Evolutionary conservation across 2,797 vertebrate species (phyloP).

Genomic region (Lacerta agilis): DNA sequence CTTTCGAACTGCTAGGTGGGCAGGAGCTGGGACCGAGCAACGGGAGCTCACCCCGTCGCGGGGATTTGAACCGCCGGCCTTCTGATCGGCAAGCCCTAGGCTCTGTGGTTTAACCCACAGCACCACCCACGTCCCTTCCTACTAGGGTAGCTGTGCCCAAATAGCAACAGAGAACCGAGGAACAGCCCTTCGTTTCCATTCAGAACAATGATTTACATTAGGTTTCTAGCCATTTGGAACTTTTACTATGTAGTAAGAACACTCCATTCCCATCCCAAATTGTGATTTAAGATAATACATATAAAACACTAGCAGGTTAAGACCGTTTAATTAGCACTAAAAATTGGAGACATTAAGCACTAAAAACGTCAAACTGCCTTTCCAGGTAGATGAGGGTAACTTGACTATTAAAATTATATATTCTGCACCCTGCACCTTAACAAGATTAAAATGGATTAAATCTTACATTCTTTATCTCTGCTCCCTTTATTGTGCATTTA

Average conservation of each 20-base stretch:
- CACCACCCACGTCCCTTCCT: background rate
- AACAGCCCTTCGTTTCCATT: slow-evolving; percentile 34
- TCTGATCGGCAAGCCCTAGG: too few relatives aligned
- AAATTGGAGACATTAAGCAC: slow-evolving; percentile 32
- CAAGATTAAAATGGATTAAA: slow-evolving; percentile 44
- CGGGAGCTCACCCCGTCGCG: too few relatives aligned
- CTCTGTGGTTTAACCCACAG: too few relatives aligned
- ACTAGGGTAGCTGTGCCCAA: background rate
- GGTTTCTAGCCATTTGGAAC: slow-evolving; percentile 33
- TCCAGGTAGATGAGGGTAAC: slow-evolving; percentile 22
- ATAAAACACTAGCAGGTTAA: slow-evolving; percentile 43
- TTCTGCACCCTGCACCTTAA: slow-evolving; percentile 20
- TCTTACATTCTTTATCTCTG: slow-evolving; percentile 37
- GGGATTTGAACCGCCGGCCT: too few relatives aligned
- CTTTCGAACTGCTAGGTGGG: too few relatives aligned
- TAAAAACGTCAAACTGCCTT: slow-evolving; percentile 22
- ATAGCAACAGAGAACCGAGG: background rate
- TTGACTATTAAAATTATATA: slow-evolving; percentile 7
- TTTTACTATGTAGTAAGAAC: slow-evolving; percentile 56
- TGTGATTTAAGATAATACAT: slow-evolving; percentile 44
- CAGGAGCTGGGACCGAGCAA: too few relatives aligned
- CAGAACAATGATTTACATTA: slow-evolving; percentile 2
- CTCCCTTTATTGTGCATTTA: slow-evolving; percentile 33
- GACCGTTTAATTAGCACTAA: slow-evolving; percentile 49
- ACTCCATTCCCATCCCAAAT: slow-evolving; percentile 10